phyloP scores from a whole-genome alignment of 2,113 vertebrate species.

The Oreocharis arfaki region DNA sequence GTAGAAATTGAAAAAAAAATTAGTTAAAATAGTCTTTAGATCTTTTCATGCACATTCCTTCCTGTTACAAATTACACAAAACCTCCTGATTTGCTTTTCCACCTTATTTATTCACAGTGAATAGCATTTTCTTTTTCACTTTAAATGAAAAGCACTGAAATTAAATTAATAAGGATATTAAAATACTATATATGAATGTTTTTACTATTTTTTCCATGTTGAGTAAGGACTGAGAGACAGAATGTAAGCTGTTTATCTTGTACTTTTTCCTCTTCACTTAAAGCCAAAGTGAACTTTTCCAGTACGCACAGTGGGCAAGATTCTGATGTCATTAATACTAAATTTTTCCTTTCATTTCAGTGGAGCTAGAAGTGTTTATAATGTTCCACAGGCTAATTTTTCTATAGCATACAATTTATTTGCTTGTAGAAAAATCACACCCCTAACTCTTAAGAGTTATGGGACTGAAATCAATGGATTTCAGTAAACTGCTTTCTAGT shows the following conservation, averaged over 20 bases:
- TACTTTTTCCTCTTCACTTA: neutral
- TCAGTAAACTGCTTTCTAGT: neutral
- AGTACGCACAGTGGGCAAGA: neutral
- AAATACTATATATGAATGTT: neutral
- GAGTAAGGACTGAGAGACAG: neutral
- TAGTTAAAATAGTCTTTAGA: slow-evolving; percentile 4
- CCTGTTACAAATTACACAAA: neutral
- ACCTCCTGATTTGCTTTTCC: neutral
- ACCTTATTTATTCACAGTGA: neutral
- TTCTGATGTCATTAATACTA: neutral
- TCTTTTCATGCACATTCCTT: neutral
- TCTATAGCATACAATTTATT: neutral
- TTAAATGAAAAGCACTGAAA: neutral
- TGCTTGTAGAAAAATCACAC: neutral
- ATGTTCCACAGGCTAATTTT: neutral
- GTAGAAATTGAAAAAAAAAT: slow-evolving; percentile 53
- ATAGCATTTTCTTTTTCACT: neutral
- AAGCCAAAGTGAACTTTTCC: neutral
- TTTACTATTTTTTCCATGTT: neutral
- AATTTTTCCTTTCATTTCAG: neutral
- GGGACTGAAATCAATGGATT: neutral
- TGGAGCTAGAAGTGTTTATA: neutral
- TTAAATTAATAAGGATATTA: neutral
- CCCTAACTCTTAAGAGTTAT: neutral
- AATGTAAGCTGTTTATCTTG: neutral